Evolutionary conservation across 1,140 invertebrate genomes (phyloP).

Genomic region (Rhopalosiphum maidis): DNA sequence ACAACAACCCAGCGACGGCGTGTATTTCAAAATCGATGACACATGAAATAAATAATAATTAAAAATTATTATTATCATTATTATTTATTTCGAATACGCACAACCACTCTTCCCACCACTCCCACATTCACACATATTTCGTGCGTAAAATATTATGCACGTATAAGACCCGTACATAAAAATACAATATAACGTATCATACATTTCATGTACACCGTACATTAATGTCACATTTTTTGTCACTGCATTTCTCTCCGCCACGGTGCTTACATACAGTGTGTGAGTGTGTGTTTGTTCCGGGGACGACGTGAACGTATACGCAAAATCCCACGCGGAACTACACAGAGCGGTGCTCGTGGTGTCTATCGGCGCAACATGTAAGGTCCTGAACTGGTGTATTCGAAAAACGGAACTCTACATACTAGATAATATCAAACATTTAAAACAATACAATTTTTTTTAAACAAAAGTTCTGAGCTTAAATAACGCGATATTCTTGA

Average conservation of each 20-base stretch:
- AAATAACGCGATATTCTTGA: background rate
- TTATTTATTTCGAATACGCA: background rate
- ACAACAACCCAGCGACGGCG: background rate
- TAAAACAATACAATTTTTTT: background rate
- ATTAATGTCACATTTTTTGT: slow-evolving; percentile 1
- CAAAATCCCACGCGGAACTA: background rate
- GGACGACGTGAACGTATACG: background rate
- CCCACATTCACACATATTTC: background rate
- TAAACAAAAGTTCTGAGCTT: background rate
- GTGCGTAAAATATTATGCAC: background rate
- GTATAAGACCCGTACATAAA: background rate
- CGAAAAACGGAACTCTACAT: background rate
- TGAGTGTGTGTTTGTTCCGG: background rate
- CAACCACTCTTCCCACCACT: background rate
- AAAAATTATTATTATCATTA: background rate
- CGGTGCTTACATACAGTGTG: background rate
- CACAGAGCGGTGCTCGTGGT: background rate
- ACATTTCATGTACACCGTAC: background rate
- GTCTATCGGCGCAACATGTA: background rate
- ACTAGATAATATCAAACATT: background rate
- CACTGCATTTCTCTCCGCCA: background rate
- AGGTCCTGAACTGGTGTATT: no score
- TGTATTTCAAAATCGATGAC: background rate
- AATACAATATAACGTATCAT: background rate
- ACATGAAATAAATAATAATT: slow-evolving; percentile 3